Conservation (phyloP, 1,140 invertebrate species). For the Hycleus cichorii region DNA sequence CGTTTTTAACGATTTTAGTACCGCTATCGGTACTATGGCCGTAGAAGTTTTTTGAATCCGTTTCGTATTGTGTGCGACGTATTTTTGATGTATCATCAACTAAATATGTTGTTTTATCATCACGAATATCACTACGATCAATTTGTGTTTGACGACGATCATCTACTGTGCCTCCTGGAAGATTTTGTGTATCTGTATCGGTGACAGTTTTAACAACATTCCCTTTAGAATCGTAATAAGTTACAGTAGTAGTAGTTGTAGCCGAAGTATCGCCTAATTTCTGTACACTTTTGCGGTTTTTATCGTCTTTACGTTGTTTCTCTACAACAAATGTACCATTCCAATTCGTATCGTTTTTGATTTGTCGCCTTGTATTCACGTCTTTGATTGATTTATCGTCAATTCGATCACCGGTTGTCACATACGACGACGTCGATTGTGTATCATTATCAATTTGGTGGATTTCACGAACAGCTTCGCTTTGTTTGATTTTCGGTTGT, state of each 20-base stretch:
- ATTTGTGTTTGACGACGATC: neutral
- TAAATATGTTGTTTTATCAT: slow-evolving; percentile 2
- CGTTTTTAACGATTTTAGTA: slow-evolving; percentile 28
- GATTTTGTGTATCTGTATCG: slow-evolving; percentile 24
- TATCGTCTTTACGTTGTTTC: neutral
- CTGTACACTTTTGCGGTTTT: slow-evolving; percentile 4
- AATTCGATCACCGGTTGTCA: neutral
- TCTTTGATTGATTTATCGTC: neutral
- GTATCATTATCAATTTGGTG: slow-evolving; percentile 33
- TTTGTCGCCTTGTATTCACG: neutral
- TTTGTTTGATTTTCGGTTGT: slow-evolving; percentile 28
- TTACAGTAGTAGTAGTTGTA: slow-evolving; percentile 30
- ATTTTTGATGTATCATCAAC: slow-evolving; percentile 26
- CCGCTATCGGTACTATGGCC: slow-evolving; percentile 29
- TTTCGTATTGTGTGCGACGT: slow-evolving; percentile 21
- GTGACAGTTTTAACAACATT: slow-evolving; percentile 33
- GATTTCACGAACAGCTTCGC: slow-evolving; percentile 29
- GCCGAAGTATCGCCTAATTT: slow-evolving; percentile 19
- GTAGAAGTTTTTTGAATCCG: slow-evolving; percentile 33
- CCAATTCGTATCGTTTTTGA: slow-evolving; percentile 8
- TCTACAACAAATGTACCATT: slow-evolving; percentile 13
- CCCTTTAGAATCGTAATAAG: slow-evolving; percentile 36
- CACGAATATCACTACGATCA: no score
- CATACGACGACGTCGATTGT: slow-evolving; percentile 10
- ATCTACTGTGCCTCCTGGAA: slow-evolving; percentile 5